phyloP scores from a whole-genome alignment of 1,140 invertebrate species.

The Adelges cooleyi region DNA sequence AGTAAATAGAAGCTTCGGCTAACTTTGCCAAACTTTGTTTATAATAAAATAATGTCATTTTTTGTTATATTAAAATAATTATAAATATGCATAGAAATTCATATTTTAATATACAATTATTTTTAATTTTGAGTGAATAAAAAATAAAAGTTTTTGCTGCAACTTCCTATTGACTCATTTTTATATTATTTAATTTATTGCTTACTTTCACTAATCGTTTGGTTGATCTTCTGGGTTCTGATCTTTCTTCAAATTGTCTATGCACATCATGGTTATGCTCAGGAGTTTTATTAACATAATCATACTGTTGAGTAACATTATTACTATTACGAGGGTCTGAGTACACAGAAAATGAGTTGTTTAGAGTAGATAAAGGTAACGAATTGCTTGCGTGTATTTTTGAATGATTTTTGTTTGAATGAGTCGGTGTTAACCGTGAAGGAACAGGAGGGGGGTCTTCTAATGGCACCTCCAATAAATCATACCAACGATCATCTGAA shows the following conservation, averaged over 20 bases:
- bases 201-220: slow-evolving; percentile 23
- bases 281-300: slow-evolving; percentile 20
- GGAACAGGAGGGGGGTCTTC: slow-evolving; percentile 44
- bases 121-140: too few relatives aligned
- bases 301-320: slow-evolving; percentile 28
- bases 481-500: slow-evolving; percentile 56
- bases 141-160: too few relatives aligned
- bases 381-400: slow-evolving; percentile 40
- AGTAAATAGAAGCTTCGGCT: too few relatives aligned
- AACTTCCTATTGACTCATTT: too few relatives aligned
- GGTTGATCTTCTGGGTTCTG: slow-evolving; percentile 16
- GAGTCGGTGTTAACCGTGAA: slow-evolving; percentile 31
- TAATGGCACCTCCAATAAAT: slow-evolving; percentile 40
- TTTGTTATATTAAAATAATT: too few relatives aligned
- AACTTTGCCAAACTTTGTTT: too few relatives aligned
- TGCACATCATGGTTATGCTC: slow-evolving; percentile 39
- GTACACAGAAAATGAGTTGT: slow-evolving; percentile 36
- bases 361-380: slow-evolving; percentile 38
- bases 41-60: too few relatives aligned
- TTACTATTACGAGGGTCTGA: slow-evolving; percentile 13
- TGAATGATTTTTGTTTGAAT: slow-evolving; percentile 29
- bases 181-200: too few relatives aligned
- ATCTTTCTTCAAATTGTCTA: slow-evolving; percentile 24
- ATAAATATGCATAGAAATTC: too few relatives aligned
- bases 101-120: too few relatives aligned